A percentile compares a stretch with the other conserved stretches of the same genome.
phyloP scores from a whole-genome alignment of 2,888 invertebrate genomes.

The Acanthococcus lagerstroemiae region DNA sequence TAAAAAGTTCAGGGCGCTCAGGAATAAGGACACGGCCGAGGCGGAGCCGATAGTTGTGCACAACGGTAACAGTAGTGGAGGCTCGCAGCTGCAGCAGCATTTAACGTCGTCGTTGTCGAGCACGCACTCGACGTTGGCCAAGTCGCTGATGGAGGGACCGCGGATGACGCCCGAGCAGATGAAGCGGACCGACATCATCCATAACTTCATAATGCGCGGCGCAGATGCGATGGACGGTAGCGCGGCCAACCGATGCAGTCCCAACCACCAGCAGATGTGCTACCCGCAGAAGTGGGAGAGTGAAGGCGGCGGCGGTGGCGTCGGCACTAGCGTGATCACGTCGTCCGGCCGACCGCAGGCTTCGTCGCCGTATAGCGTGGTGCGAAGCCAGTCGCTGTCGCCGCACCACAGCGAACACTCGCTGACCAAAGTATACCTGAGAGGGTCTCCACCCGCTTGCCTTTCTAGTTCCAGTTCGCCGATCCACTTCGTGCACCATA shows the following conservation, averaged over 20 bases:
- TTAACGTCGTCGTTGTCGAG: conserved; percentile 62
- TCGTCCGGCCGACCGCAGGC: conserved; percentile 43
- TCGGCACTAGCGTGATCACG: conserved; percentile 52
- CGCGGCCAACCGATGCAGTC: conserved; percentile 43
- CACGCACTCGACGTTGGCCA: conserved; percentile 80
- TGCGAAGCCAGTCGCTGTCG: conserved; percentile 42
- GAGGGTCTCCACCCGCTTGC: conserved; percentile 19
- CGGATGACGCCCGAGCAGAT: conserved; percentile 86
- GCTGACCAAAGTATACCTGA: conserved; percentile 20
- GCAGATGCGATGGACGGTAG: conserved; percentile 45
- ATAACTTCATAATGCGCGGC: conserved; percentile 79
- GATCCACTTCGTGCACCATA: conserved; percentile 15
- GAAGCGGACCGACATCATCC: conserved; percentile 84
- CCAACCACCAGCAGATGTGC: conserved; percentile 20
- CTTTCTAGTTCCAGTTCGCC: conserved; percentile 26
- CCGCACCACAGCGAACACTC: conserved; percentile 32
- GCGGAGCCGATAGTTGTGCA: conserved; percentile 54
- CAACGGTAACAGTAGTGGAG: conserved; percentile 32
- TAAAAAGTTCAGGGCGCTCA: conserved; percentile 83
- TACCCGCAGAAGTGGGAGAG: conserved; percentile 32
- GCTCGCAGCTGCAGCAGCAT: conserved; percentile 42
- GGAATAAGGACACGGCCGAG: conserved; percentile 66
- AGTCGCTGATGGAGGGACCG: conserved; percentile 84
- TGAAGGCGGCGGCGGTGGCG: conserved; percentile 37
- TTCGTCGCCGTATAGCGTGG: conserved; percentile 44